Percentiles rank a stretch among this genome's conserved stretches.
Conservation (phyloP, 23 tunicate genomes). For the Styela plicata region DNA sequence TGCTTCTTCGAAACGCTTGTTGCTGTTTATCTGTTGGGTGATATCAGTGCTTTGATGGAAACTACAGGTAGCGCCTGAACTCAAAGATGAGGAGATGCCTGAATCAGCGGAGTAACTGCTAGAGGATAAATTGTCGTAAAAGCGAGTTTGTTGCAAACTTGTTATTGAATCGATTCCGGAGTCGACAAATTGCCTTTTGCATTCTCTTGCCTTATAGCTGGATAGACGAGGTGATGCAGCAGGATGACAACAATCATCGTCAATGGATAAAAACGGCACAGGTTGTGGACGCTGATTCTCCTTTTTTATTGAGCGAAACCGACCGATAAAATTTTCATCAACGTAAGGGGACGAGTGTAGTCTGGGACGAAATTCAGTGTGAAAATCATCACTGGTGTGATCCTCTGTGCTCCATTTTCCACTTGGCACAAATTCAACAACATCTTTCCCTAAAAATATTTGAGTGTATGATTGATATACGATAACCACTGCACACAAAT, state of each 20-base stretch:
- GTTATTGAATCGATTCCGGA: not conserved
- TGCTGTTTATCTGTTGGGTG: not conserved
- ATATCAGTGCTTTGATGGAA: not conserved
- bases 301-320: not conserved
- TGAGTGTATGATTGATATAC: no score
- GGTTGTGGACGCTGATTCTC: not conserved
- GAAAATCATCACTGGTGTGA: not conserved
- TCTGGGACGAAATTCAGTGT: not conserved
- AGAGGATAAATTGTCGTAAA: conserved; percentile 7
- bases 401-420: not conserved
- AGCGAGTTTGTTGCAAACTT: not conserved
- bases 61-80: not conserved
- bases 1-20: not conserved
- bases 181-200: not conserved
- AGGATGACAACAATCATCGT: not conserved
- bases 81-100: not conserved
- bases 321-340: not conserved
- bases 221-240: not conserved
- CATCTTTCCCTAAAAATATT: no score
- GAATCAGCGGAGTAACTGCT: not conserved
- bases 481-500: no score
- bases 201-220: not conserved
- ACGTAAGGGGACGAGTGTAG: not conserved
- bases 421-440: not conserved
- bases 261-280: not conserved